phyloP scores from a whole-genome alignment of 1,140 invertebrate genomes.

The Aphaenogaster rudis region DNA sequence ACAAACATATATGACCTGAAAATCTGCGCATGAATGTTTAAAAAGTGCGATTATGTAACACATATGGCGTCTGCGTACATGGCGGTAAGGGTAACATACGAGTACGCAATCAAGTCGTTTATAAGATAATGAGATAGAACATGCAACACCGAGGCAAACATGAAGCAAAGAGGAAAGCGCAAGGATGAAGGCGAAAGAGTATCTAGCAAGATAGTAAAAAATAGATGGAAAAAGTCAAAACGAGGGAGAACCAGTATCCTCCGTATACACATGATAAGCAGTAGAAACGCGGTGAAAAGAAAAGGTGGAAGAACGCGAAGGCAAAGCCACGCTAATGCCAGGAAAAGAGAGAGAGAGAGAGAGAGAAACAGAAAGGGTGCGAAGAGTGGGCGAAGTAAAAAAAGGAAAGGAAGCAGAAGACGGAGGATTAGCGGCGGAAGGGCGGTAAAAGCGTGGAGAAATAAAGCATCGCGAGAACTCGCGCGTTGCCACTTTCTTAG shows the following conservation, averaged over 20 bases:
- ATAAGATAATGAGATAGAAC: conserved; percentile 54
- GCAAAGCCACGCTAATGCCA: background rate
- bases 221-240: conserved; percentile 53
- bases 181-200: background rate
- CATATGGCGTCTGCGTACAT: background rate
- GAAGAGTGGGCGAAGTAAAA: background rate
- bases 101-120: conserved; percentile 69
- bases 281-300: background rate
- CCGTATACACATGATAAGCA: conserved; percentile 31
- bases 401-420: background rate
- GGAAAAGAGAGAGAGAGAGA: background rate
- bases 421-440: conserved; percentile 47
- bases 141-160: conserved; percentile 4
- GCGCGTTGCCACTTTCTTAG: conserved; percentile 72
- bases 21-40: conserved; percentile 18
- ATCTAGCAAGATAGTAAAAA: conserved; percentile 48
- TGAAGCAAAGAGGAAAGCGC: background rate
- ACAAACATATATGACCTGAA: background rate
- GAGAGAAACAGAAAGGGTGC: background rate
- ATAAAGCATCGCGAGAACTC: conserved; percentile 73
- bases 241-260: background rate
- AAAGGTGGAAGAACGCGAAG: background rate
- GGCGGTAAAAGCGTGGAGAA: conserved; percentile 67
- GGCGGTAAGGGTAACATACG: conserved; percentile 10
- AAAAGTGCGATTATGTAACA: conserved; percentile 22